Conservation (phyloP, 2,113 vertebrate species). For the Thunnus thynnus region DNA sequence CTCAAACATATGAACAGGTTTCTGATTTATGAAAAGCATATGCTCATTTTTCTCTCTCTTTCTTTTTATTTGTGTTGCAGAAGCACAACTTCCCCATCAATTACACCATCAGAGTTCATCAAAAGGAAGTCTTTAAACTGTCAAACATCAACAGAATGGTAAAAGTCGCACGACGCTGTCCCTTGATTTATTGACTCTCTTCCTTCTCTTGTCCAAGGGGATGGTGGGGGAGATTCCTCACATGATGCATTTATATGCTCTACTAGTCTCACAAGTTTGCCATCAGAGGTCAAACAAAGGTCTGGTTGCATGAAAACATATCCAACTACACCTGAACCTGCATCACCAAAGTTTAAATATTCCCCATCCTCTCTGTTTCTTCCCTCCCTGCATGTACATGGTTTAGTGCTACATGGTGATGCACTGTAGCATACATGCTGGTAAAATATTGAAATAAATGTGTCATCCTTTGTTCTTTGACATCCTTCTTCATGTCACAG, state of each 20-base stretch:
- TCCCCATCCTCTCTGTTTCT: not conserved
- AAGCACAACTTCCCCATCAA: conserved; percentile 86
- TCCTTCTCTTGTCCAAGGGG: not conserved
- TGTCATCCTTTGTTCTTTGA: not conserved
- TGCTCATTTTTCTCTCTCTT: not conserved
- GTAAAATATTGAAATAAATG: not conserved
- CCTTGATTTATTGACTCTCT: not conserved
- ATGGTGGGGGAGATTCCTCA: not conserved
- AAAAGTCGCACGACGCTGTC: not conserved
- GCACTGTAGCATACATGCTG: not conserved
- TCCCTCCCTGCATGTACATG: not conserved
- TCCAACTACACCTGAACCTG: not conserved
- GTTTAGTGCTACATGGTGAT: too few species aligned
- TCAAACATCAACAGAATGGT: conserved; percentile 84
- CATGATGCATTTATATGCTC: not conserved
- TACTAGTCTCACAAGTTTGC: not conserved
- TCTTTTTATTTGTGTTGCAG: conserved; percentile 64
- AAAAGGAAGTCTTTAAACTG: conserved; percentile 81
- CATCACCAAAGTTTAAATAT: too few species aligned
- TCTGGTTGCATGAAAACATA: not conserved
- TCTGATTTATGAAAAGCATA: not conserved
- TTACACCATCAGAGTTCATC: conserved; percentile 82
- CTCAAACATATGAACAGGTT: not conserved
- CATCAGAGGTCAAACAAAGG: not conserved
- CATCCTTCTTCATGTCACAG: not conserved